Evolutionary conservation across 1,140 invertebrate species (phyloP).

Genomic region (Orchestia grillus): DNA sequence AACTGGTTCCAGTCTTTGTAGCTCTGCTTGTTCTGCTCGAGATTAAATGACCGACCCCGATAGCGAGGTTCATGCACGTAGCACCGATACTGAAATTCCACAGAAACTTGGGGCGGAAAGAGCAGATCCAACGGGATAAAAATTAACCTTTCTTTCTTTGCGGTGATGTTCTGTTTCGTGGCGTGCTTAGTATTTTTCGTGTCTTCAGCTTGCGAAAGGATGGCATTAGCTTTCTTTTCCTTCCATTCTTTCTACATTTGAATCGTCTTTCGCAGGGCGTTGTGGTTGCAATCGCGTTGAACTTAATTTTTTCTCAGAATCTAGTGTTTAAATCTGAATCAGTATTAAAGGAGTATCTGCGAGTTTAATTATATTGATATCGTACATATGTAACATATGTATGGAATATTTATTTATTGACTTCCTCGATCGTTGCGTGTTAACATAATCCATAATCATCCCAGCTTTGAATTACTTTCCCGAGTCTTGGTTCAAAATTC

Average conservation of each 20-base stretch:
- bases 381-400: too few relatives aligned
- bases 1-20: not conserved
- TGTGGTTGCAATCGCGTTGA: not conserved
- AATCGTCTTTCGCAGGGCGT: not conserved
- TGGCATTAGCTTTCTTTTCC: not conserved
- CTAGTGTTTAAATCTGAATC: not conserved
- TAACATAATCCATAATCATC: too few relatives aligned
- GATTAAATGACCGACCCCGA: not conserved
- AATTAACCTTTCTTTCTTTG: not conserved
- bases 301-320: not conserved
- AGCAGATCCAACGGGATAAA: not conserved
- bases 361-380: not conserved
- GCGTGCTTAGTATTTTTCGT: not conserved
- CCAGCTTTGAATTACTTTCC: too few relatives aligned
- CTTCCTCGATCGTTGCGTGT: too few relatives aligned
- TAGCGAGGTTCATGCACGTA: not conserved
- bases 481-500: too few relatives aligned
- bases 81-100: not conserved
- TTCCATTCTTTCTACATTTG: not conserved
- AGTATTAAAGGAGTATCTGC: not conserved
- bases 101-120: not conserved
- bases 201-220: not conserved
- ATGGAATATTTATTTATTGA: too few relatives aligned
- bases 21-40: slow-evolving; percentile 5
- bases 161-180: not conserved